A percentile compares a stretch with the other conserved stretches of the same genome.
Evolutionary conservation across 2,797 vertebrate genomes (phyloP).

Genomic region (Morelia viridis): DNA sequence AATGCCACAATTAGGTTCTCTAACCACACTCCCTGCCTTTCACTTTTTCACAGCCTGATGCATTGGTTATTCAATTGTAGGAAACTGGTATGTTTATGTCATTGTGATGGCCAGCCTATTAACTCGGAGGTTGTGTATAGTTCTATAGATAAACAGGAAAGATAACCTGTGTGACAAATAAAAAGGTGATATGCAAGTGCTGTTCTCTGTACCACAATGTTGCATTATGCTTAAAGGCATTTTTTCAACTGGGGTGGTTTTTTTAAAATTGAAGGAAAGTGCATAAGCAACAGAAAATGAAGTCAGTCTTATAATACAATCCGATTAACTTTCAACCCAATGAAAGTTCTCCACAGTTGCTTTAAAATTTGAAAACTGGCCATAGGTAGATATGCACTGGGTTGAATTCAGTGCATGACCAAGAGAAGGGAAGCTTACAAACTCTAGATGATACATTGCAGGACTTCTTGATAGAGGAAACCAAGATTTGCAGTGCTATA

Average conservation of each 20-base stretch:
- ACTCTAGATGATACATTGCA: not conserved
- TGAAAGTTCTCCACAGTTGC: not conserved
- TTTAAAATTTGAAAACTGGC: not conserved
- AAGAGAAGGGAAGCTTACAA: not conserved
- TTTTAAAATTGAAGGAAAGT: slow-evolving; percentile 21
- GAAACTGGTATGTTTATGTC: slow-evolving; percentile 59
- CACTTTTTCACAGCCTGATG: slow-evolving; percentile 44
- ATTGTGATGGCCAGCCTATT: slow-evolving; percentile 43
- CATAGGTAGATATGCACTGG: not conserved
- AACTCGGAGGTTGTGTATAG: slow-evolving; percentile 24
- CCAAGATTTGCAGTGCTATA: not conserved
- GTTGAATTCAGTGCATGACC: not conserved
- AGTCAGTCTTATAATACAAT: not conserved
- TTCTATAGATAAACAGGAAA: slow-evolving; percentile 70
- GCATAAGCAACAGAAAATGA: not conserved
- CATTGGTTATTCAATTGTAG: slow-evolving; percentile 47
- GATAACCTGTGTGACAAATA: slow-evolving; percentile 64
- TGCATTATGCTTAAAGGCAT: slow-evolving; percentile 32
- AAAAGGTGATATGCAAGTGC: slow-evolving; percentile 29
- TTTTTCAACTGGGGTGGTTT: not conserved
- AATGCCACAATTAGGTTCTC: slow-evolving; percentile 19
- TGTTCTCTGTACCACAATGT: slow-evolving; percentile 39
- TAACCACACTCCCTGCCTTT: slow-evolving; percentile 48
- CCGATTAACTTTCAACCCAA: not conserved
- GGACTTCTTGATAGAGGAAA: not conserved